Percentiles rank a stretch among this genome's conserved stretches.
These are phyloP conservation scores for Iphiclides podalirius DNA, from an alignment of 2,888 invertebrate species.

Conservation along the genomic window DNA sequence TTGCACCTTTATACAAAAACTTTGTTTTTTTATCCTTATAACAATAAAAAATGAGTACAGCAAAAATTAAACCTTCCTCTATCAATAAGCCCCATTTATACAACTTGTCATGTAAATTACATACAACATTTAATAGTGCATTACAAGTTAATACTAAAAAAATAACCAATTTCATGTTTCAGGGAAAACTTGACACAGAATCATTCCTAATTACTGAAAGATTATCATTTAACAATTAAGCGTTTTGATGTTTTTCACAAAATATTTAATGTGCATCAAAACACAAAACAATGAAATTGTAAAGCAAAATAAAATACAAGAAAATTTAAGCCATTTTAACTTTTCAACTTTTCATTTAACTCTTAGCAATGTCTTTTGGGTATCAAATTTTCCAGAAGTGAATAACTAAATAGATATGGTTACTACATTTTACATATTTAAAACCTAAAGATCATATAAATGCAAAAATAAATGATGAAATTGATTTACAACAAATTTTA, in stretches of 20 bases:
- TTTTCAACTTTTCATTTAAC: background rate
- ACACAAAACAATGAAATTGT: background rate
- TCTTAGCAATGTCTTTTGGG: slow-evolving; percentile 18
- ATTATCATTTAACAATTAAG: too few relatives aligned
- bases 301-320: slow-evolving; percentile 12
- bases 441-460: slow-evolving; percentile 14
- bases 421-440: slow-evolving; percentile 1
- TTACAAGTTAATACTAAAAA: background rate
- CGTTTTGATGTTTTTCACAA: slow-evolving; percentile 2
- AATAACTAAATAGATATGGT: background rate
- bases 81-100: background rate
- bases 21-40: slow-evolving; percentile 1
- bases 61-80: too few relatives aligned
- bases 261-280: background rate
- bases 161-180: background rate
- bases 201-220: too few relatives aligned
- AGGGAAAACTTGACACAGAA: background rate
- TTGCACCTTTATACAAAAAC: slow-evolving; percentile 15
- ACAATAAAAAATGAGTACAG: too few relatives aligned
- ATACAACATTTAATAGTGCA: background rate
- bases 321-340: background rate
- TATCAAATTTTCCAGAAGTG: slow-evolving; percentile 6
- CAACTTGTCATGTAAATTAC: background rate
- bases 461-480: slow-evolving; percentile 16
- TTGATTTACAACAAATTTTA: slow-evolving; percentile 7